Evolutionary conservation across 2,797 vertebrate genomes (phyloP).

Genomic region (Carcharodon carcharias): DNA sequence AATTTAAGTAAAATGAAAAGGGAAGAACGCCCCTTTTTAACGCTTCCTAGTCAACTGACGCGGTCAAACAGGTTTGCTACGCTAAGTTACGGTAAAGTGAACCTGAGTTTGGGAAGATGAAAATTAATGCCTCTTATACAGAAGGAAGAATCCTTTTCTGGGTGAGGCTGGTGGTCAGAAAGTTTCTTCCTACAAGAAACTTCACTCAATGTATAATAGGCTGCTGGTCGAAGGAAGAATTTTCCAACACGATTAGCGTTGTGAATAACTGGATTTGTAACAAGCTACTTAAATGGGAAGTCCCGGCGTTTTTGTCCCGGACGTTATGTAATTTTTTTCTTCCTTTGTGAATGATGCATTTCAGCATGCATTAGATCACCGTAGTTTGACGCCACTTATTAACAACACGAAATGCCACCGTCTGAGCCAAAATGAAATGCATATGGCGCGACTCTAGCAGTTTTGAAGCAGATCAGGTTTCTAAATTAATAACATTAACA

Average conservation of each 20-base stretch:
- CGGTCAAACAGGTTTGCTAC: background rate
- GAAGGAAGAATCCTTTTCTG: background rate
- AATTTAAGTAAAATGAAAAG: background rate
- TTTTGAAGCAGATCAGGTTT: background rate
- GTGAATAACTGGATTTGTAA: background rate
- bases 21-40: background rate
- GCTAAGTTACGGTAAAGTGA: background rate
- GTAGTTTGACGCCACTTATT: background rate
- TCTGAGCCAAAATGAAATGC: slow-evolving; percentile 14
- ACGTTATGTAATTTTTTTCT: background rate
- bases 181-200: background rate
- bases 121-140: background rate
- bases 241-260: no score
- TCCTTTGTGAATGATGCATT: background rate
- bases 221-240: background rate
- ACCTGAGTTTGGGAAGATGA: background rate
- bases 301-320: background rate
- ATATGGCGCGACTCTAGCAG: background rate
- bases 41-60: background rate
- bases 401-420: background rate
- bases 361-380: background rate
- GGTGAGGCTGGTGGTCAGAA: background rate
- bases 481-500: background rate
- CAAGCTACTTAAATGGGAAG: background rate
- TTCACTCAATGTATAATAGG: no score